Percentiles rank a stretch among this genome's conserved stretches.
phyloP scores from a whole-genome alignment of 2,113 vertebrate species.

The Thryonomys swinderianus region DNA sequence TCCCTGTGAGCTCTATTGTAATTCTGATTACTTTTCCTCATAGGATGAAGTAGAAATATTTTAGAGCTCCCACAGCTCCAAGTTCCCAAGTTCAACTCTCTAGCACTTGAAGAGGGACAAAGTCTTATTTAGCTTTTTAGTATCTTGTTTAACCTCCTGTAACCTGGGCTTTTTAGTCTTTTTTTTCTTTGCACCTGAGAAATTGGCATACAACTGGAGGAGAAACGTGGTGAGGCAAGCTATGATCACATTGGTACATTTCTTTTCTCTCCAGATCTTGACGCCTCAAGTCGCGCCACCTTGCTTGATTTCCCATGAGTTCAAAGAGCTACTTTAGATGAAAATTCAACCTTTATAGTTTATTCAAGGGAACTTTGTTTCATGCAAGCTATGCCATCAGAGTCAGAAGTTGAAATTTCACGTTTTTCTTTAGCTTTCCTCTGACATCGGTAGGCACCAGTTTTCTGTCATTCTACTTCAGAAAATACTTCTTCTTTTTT shows the following conservation, averaged over 20 bases:
- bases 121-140: background rate
- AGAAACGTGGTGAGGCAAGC: background rate
- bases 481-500: background rate
- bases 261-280: background rate
- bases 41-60: background rate
- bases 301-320: background rate
- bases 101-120: background rate
- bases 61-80: background rate
- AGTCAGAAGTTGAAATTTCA: background rate
- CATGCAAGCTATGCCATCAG: background rate
- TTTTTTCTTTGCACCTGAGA: background rate
- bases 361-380: background rate
- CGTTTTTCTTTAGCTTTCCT: background rate
- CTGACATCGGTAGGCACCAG: background rate
- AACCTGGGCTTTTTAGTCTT: background rate
- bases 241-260: background rate
- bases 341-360: conserved; percentile 1
- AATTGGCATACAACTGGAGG: background rate
- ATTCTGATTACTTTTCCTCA: background rate
- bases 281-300: background rate
- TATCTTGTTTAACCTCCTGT: background rate
- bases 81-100: background rate
- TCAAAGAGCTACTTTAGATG: background rate
- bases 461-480: background rate
- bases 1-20: background rate